A percentile compares a stretch with the other conserved stretches of the same genome.
Evolutionary conservation across 2,113 vertebrate species (phyloP).

Genomic region (Mixornis gularis): DNA sequence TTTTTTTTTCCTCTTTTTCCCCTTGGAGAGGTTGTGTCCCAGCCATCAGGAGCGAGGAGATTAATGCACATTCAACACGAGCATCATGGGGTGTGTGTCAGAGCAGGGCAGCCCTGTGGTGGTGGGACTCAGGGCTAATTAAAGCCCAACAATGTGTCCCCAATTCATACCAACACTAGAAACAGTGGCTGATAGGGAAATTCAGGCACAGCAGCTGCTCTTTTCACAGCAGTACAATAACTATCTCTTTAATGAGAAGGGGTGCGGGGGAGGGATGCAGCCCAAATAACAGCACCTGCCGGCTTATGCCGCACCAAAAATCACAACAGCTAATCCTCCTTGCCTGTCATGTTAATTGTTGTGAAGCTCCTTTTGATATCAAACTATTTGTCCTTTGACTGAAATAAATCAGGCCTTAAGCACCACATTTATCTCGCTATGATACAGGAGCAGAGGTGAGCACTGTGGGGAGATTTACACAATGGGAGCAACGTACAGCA

Average conservation of each 20-base stretch:
- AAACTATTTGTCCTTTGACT: slow-evolving; percentile 63
- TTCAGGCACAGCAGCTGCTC: slow-evolving; percentile 74
- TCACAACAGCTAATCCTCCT: slow-evolving; percentile 57
- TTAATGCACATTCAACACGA: slow-evolving; percentile 37
- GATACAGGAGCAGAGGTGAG: slow-evolving; percentile 52
- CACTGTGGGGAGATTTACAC: slow-evolving; percentile 17
- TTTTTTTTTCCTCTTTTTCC: neutral
- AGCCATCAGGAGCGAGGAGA: neutral
- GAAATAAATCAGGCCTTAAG: slow-evolving; percentile 65
- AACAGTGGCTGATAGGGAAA: slow-evolving; percentile 63
- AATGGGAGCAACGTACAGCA: neutral
- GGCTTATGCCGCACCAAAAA: slow-evolving; percentile 39
- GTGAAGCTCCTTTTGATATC: slow-evolving; percentile 51
- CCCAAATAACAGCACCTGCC: slow-evolving; percentile 73
- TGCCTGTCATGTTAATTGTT: slow-evolving; percentile 64
- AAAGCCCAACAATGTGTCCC: slow-evolving; percentile 43
- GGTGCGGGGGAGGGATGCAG: slow-evolving; percentile 3
- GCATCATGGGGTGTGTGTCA: slow-evolving; percentile 37
- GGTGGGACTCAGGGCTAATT: slow-evolving; percentile 39
- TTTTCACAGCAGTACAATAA: slow-evolving; percentile 73
- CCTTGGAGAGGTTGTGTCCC: slow-evolving; percentile 23
- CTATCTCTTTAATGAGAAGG: slow-evolving; percentile 57
- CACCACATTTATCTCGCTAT: slow-evolving; percentile 38
- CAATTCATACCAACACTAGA: slow-evolving; percentile 31
- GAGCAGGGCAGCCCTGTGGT: slow-evolving; percentile 20